Base-by-base conservation (phyloP, 1,140 invertebrate genomes). In the Cyphomyrmex costatus region DNA sequence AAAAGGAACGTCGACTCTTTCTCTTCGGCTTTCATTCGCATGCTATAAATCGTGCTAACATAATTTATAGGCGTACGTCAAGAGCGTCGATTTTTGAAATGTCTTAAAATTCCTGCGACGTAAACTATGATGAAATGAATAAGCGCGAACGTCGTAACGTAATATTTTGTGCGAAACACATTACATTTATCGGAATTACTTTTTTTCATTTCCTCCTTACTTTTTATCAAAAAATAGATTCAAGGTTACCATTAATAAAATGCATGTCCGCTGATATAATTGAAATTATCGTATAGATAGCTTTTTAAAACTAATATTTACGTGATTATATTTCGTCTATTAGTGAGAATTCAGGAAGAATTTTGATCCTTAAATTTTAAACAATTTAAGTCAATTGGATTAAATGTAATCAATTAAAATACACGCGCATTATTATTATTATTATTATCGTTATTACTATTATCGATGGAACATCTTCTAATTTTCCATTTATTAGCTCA, bases 401-500 rank as follows among this genome's bases (percentile, higher is more conserved):
- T 36, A 1, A 33, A 36, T 36, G 16, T 36, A 33, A 65, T 65
- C 1, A 21, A 12, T 14, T 1, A 24, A 21, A 33, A 63, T 21
- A 49, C 1, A 46, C 5, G 10, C 10, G 33, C 7, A 36, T 27
- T 36, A 58, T 58, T 21, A 56, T 33, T 65, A 27, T 65, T 65
- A n/a, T 21, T 21, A 16, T 49, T 49, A 49, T 16, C 0, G 46
- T 49, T 7, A 8, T 6, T 42, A 42, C 5, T 49, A 42, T 61
- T 42, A 77, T 2, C 16, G 21, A 77, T 61, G 24, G 36, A n/a
- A 7, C 21, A 24, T 60, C 8, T 19, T 27, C 24, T 27, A 12
- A 61, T 61, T 80, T 53, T 80, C 14, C 16, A 24, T 36, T 68
- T 68, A 24, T 68, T 68, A 24, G 8, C 8, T 42, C 8, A 7